Percentiles rank a stretch among this genome's conserved stretches.
phyloP scores from a whole-genome alignment of 2,113 vertebrate genomes.

The Crotalus viridis region DNA sequence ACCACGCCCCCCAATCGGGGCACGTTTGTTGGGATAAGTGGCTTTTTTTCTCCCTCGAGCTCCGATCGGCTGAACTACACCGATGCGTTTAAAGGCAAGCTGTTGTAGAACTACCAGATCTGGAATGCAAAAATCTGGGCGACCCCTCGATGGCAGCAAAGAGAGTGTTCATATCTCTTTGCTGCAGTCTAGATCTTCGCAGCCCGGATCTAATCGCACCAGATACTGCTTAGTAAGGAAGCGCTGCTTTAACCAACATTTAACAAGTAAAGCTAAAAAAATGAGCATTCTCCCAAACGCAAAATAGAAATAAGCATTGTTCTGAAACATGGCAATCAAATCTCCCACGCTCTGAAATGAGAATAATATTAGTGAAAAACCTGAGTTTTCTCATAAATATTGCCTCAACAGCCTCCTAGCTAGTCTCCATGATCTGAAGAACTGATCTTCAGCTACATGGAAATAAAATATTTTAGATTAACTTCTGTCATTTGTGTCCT shows the following conservation, averaged over 20 bases:
- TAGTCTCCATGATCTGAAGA: not conserved
- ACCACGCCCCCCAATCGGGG: not conserved
- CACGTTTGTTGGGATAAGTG: not conserved
- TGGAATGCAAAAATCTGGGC: not conserved
- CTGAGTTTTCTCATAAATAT: not conserved
- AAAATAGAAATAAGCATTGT: not conserved
- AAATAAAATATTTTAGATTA: not conserved
- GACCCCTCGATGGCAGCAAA: not conserved
- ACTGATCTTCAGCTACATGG: not conserved
- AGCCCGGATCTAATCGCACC: not conserved
- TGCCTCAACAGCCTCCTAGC: not conserved
- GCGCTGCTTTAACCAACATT: not conserved
- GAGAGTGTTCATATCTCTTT: not conserved
- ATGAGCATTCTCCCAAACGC: not conserved
- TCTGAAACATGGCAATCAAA: not conserved
- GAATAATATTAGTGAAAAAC: not conserved
- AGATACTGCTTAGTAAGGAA: not conserved
- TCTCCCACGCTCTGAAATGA: not conserved
- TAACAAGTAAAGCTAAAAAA: not conserved
- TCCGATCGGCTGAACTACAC: not conserved
- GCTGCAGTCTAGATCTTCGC: not conserved
- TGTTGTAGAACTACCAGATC: not conserved
- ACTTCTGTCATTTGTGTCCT: not conserved
- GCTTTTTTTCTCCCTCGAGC: not conserved
- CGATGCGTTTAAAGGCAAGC: not conserved